Evolutionary conservation across 2,797 vertebrate species (phyloP), one percentile per base, ranked within the genome.

Genomic region (Mormyrus proboscirostris): DNA sequence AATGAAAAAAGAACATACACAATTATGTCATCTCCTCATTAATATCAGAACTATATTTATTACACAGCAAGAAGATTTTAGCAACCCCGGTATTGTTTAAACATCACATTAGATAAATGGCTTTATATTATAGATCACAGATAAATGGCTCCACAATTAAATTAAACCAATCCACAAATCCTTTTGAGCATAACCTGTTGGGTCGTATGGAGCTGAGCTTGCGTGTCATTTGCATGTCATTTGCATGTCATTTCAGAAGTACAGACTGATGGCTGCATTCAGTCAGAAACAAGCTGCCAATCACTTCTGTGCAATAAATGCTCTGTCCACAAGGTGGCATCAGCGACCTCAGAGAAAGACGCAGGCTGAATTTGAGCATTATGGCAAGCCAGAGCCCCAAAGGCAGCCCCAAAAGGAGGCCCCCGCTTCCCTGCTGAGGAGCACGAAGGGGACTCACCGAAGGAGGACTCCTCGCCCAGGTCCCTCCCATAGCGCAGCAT

Each of bases 401-500:
- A 47, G 10, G 82, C 9, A 33, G 29, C 29, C 12, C 62, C 25
- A 69, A 69, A 69, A 29, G 25, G 25, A 69, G 33, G 1, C 16
- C 9, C 44, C 6, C 14, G 38, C 59, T 22, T 2, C 4, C 14
- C 83, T 53, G 55, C 49, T 59, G 38, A n/a, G 3, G 2, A 38
- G 25, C 2, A 10, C n/a, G 47, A 47, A 9, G 19, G 47, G 57
- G 7, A 91, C 92, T 93, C 96, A 99, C 98, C 98, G 53, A 98
- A 99, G 33, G 96, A 92, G 0, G 98, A 99, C 0, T 96, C 96
- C 0, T 97, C 97, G 88, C 98, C 97, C 0, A 99, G 96, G 88
- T 99, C 98, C 87, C 91, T 94, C 91, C 99, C 98, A 47, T 97
- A 97, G 89, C 97, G 97, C 9, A 97, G 95, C 99, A 99, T 99